Evolutionary conservation across 2,888 invertebrate genomes (phyloP).

Genomic region (Pecten maximus): DNA sequence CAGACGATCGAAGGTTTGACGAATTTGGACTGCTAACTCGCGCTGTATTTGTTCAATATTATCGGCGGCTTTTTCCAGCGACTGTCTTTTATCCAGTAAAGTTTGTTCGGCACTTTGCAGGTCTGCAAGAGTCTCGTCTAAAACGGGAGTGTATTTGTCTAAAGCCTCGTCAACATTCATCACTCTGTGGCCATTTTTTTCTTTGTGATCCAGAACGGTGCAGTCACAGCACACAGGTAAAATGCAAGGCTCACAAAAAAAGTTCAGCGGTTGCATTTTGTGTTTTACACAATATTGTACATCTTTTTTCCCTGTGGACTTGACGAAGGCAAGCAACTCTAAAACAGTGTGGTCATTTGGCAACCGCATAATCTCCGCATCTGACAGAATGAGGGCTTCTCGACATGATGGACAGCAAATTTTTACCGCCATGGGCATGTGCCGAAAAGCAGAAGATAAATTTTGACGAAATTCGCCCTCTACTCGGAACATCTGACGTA

Average conservation of each 20-base stretch:
- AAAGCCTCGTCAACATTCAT: slow-evolving; percentile 78
- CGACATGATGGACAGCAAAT: slow-evolving; percentile 77
- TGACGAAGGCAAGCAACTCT: slow-evolving; percentile 74
- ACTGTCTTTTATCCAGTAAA: slow-evolving; percentile 69
- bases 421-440: slow-evolving; percentile 77
- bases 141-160: slow-evolving; percentile 75
- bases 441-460: slow-evolving; percentile 74
- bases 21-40: slow-evolving; percentile 73
- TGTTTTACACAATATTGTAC: slow-evolving; percentile 76
- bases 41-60: slow-evolving; percentile 74
- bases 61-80: slow-evolving; percentile 71
- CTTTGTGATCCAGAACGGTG: slow-evolving; percentile 78
- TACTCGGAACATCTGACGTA: slow-evolving; percentile 79
- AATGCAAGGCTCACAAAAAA: slow-evolving; percentile 79
- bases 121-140: slow-evolving; percentile 72
- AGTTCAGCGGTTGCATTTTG: slow-evolving; percentile 78
- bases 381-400: slow-evolving; percentile 73
- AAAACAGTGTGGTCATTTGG: slow-evolving; percentile 78
- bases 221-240: slow-evolving; percentile 78
- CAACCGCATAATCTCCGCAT: slow-evolving; percentile 74
- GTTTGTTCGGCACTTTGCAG: slow-evolving; percentile 67
- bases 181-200: slow-evolving; percentile 73
- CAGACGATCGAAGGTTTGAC: slow-evolving; percentile 73
- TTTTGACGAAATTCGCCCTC: slow-evolving; percentile 77
- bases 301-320: slow-evolving; percentile 71